These are phyloP conservation scores for Peromyscus attwateri DNA, from an alignment of 2,797 vertebrate genomes.

Conservation along the genomic window DNA sequence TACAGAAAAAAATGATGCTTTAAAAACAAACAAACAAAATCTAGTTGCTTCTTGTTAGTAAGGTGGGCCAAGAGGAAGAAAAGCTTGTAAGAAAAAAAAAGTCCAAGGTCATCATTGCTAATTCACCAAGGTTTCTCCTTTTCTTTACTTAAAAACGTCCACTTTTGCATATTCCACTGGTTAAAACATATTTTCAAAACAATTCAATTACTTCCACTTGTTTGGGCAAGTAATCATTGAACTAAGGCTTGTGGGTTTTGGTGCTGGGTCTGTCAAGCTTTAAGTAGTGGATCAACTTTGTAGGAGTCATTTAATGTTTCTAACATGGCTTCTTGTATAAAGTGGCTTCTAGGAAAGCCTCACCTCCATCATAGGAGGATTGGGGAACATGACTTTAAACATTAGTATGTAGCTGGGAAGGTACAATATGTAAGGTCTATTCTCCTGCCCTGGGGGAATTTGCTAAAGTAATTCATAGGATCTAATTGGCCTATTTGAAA, in stretches of 20 bases:
- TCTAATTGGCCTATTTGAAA: conserved; percentile 21
- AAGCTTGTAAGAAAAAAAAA: conserved; percentile 1
- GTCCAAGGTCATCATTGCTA: background rate
- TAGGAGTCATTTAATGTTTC: conserved; percentile 8
- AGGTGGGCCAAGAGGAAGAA: background rate
- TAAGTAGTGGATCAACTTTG: conserved; percentile 10
- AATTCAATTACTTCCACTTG: background rate
- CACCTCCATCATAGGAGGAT: background rate
- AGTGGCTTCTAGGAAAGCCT: background rate
- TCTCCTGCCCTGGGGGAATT: conserved; percentile 8
- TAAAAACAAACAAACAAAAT: background rate
- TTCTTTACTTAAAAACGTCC: background rate
- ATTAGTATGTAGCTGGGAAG: background rate
- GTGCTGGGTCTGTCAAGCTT: conserved; percentile 7
- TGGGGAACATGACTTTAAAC: conserved; percentile 31
- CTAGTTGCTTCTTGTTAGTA: background rate
- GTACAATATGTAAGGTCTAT: background rate
- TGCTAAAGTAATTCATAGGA: conserved; percentile 50
- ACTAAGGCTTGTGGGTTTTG: background rate
- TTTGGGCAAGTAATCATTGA: background rate
- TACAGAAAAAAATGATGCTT: background rate
- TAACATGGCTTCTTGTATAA: conserved; percentile 48
- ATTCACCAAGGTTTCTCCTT: background rate
- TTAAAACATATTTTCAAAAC: conserved; percentile 18
- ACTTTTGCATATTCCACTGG: conserved; percentile 18